Evolutionary conservation across 2,888 invertebrate genomes (phyloP).

Genomic region (Ryuthela nishihirai): DNA sequence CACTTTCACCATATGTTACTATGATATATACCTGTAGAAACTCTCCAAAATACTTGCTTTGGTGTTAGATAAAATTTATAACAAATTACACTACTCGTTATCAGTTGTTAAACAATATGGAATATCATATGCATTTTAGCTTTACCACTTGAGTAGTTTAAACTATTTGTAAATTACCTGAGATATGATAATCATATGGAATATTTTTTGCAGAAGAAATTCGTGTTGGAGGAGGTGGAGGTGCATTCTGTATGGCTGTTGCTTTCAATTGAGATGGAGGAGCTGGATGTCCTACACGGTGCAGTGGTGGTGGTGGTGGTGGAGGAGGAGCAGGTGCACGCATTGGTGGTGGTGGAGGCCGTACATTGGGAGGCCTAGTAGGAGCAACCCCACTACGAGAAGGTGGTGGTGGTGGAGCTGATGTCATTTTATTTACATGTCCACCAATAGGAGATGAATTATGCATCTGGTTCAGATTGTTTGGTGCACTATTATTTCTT

Average conservation of each 20-base stretch:
- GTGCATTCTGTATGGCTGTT: slow-evolving; percentile 2
- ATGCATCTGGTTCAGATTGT: slow-evolving; percentile 26
- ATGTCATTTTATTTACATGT: slow-evolving; percentile 31
- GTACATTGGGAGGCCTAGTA: slow-evolving; percentile 8
- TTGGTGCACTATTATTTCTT: slow-evolving; percentile 26
- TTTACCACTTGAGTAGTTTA: too few species aligned
- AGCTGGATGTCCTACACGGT: slow-evolving; percentile 17
- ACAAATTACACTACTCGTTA: too few species aligned
- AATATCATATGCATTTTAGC: too few species aligned
- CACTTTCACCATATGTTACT: too few species aligned
- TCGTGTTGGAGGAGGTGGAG: slow-evolving; percentile 23
- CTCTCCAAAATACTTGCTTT: too few species aligned
- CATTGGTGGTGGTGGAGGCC: slow-evolving; percentile 19
- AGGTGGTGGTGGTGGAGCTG: slow-evolving; percentile 29
- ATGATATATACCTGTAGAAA: too few species aligned
- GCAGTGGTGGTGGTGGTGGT: slow-evolving; percentile 34
- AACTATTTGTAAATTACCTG: not conserved
- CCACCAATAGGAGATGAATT: slow-evolving; percentile 13
- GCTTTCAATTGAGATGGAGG: slow-evolving; percentile 29
- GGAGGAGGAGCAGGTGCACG: slow-evolving; percentile 17
- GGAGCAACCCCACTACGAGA: slow-evolving; percentile 3
- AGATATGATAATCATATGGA: slow-evolving; percentile 4
- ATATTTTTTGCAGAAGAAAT: slow-evolving; percentile 26
- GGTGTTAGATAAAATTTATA: too few species aligned
- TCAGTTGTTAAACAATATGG: too few species aligned